These are phyloP conservation scores for Parapristionchus giblindavisi DNA, from an alignment of 2,888 invertebrate species.

Conservation along the genomic window DNA sequence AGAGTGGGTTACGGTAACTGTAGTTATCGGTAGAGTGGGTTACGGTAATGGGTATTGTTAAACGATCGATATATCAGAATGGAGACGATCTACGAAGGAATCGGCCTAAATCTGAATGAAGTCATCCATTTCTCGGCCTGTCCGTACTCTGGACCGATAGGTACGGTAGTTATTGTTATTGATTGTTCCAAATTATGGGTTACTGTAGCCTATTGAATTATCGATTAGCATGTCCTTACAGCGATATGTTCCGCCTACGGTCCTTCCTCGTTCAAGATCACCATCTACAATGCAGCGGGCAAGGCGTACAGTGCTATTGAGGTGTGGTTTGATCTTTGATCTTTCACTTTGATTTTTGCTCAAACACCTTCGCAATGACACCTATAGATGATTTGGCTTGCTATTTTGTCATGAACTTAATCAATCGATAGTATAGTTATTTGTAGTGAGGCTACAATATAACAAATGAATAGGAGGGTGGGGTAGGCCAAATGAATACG, in stretches of 20 bases:
- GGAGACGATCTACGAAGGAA: constrained; percentile 21
- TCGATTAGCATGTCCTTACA: too few relatives aligned
- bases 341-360: not conserved
- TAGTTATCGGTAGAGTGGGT: too few relatives aligned
- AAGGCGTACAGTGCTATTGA: not conserved
- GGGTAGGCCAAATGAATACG: too few relatives aligned
- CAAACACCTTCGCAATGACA: not conserved
- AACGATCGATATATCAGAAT: constrained; percentile 25
- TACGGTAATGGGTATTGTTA: too few relatives aligned
- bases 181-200: not conserved
- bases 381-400: too few relatives aligned
- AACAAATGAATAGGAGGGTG: too few relatives aligned
- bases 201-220: too few relatives aligned
- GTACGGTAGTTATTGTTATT: constrained; percentile 35
- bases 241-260: constrained; percentile 17
- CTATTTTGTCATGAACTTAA: too few relatives aligned
- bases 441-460: too few relatives aligned
- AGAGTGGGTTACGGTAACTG: too few relatives aligned
- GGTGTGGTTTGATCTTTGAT: not conserved
- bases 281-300: constrained; percentile 18
- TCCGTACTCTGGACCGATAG: constrained; percentile 55
- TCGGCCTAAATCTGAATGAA: constrained; percentile 44
- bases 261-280: constrained; percentile 27
- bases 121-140: constrained; percentile 53
- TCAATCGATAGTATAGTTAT: too few relatives aligned